A percentile compares a stretch with the other conserved stretches of the same genome.
These are phyloP conservation scores for Danio aesculapii DNA, from an alignment of 2,797 vertebrate species.

Conservation along the genomic window DNA sequence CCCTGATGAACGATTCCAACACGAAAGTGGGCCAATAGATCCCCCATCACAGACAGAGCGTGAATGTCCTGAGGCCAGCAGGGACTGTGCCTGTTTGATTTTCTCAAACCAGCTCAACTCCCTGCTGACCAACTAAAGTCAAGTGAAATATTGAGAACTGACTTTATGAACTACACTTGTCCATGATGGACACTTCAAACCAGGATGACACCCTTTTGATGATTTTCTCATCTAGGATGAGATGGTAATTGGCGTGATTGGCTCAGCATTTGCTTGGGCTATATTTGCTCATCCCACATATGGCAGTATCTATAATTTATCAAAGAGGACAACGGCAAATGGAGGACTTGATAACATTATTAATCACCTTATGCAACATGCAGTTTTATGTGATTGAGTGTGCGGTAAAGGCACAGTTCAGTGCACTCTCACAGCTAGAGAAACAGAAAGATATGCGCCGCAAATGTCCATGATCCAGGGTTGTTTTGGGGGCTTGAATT, in stretches of 20 bases:
- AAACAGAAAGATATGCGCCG: not conserved
- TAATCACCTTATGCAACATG: conserved; percentile 34
- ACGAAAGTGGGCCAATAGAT: conserved; percentile 43
- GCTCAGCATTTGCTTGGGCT: conserved; percentile 32
- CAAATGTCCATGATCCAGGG: conserved; percentile 12
- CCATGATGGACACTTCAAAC: conserved; percentile 27
- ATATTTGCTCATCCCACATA: conserved; percentile 38
- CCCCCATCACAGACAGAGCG: conserved; percentile 21
- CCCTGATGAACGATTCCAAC: conserved; percentile 22
- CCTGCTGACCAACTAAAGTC: not conserved
- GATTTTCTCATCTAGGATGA: conserved; percentile 35
- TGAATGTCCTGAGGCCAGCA: conserved; percentile 37
- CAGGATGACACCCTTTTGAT: conserved; percentile 15
- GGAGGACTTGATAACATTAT: conserved; percentile 41
- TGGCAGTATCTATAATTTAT: conserved; percentile 43
- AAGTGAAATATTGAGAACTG: not conserved
- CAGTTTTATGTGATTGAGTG: not conserved
- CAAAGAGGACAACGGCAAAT: conserved; percentile 46
- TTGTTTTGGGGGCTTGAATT: not conserved
- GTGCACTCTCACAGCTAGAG: not conserved
- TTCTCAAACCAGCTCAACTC: conserved; percentile 20
- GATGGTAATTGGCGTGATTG: conserved; percentile 45
- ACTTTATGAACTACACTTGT: conserved; percentile 7
- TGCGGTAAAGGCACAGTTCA: not conserved
- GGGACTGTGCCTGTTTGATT: conserved; percentile 8